A percentile compares a stretch with the other conserved stretches of the same genome.
phyloP scores from a whole-genome alignment of 2,113 vertebrate genomes.

The Bettongia penicillata region DNA sequence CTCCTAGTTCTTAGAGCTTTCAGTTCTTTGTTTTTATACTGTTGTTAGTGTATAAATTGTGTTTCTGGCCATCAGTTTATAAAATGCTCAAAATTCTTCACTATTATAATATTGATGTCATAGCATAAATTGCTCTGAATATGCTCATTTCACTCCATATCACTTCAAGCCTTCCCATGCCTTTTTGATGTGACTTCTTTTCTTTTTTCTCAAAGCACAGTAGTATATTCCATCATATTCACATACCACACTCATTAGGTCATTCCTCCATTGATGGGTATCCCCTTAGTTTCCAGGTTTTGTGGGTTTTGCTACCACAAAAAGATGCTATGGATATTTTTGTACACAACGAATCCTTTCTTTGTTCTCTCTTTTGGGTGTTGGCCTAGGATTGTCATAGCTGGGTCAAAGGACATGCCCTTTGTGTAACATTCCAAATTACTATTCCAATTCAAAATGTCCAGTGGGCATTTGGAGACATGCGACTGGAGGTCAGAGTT shows the following conservation, averaged over 20 bases:
- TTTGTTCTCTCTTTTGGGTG: neutral
- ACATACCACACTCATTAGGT: neutral
- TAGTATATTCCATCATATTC: neutral
- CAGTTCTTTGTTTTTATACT: neutral
- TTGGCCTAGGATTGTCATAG: neutral
- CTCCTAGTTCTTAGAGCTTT: too few relatives aligned
- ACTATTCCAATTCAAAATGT: neutral
- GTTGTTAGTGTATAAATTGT: neutral
- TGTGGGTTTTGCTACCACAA: neutral
- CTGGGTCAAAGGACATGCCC: neutral
- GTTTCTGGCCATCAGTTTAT: neutral
- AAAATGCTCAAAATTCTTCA: neutral
- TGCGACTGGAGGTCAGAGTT: neutral
- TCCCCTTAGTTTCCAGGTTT: neutral
- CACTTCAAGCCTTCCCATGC: neutral
- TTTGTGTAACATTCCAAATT: neutral
- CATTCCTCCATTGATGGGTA: neutral
- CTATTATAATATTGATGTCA: neutral
- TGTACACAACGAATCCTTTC: neutral
- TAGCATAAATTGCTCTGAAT: neutral
- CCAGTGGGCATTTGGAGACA: too few relatives aligned
- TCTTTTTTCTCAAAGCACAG: neutral
- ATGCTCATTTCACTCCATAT: too few relatives aligned
- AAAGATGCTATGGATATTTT: neutral
- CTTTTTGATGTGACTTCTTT: neutral